Evolutionary conservation across 2,888 invertebrate genomes (phyloP), one percentile per base, ranked within the genome.

Genomic region (Scelioninae gen. 1): DNA sequence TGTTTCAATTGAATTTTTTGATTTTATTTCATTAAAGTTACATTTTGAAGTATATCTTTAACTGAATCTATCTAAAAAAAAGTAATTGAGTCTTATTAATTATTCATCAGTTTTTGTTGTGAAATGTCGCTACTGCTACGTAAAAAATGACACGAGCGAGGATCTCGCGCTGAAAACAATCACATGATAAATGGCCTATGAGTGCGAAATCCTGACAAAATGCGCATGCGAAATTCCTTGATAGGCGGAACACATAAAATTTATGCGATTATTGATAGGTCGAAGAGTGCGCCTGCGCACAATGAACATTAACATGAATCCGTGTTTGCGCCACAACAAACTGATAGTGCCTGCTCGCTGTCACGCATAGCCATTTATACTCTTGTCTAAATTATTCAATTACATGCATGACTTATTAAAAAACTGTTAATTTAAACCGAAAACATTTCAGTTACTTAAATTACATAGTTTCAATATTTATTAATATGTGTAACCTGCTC

Each of bases 221-320:
- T 53, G 74, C 76, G 78, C 71, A 76, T 69, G 71, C 62, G 72
- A 74, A 66, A 72, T 68, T 23, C 72, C 72, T 77, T 74, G 53
- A 82, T 82, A 82, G 84, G 84, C 79, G 82, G 80, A 80, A 66
- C 82, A 74, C 74, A 65, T 71, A 51, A 77, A 80, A 84, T 84
- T 82, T 81, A 83, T 83, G 82, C 66, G 78, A 76, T 80, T 80
- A 84, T 84, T 84, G 78, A 83, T 84, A 84, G 82, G 84, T 84
- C 79, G 84, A 66, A 84, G 82, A 82, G 84, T 81, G 84, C 84
- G 82, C 75, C 80, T 84, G 82, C 84, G 82, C 71, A 71, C 81
- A 74, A 80, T 81, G 58, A 55, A 43, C 77, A 62, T 83, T 75
- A 83, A 71, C 68, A 72, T 71, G 72, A 78, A 81, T 78, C 66